Evolutionary conservation across 2,113 vertebrate genomes (phyloP), one percentile per base, ranked within the genome.

Genomic region (Osmerus eperlanus): DNA sequence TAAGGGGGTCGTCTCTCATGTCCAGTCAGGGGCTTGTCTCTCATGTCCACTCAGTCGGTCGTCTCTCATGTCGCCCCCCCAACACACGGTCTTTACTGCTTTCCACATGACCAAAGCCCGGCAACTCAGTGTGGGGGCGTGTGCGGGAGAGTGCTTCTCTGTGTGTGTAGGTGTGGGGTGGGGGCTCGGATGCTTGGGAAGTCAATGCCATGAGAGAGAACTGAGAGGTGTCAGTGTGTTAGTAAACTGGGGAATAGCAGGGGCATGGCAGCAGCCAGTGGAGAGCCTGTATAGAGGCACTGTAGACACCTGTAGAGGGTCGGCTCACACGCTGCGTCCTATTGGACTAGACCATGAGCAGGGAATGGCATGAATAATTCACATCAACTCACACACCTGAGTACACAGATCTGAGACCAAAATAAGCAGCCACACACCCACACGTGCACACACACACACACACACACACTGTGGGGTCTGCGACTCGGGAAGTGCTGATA

Each of bases 231-330:
- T 15, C 28, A 13, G 68, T 73, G 6, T 9, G 64, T 19, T 23
- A 13, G 68, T 72, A 76, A 80, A 70, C 67, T 62, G 56, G 36
- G 66, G 67, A 80, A 78, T 63, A 75, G 67, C 47, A 54, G 7
- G 23, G 23, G 28, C 70, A 51, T 21, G 65, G 28, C 15, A 18
- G 16, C 36, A 41, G 29, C 65, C 68, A 56, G 64, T 67, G 56
- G 63, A 13, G 11, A 70, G 52, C 55, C 53, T 54, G 51, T 29
- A 3, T 18, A 19, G 25, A 73, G 62, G 28, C 47, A 64, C 47
- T 54, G 51, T 7, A 16, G 55, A n/a, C 32, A 54, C 58, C 59
- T 32, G 69, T 58, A 23, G 56, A 32, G 51, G 21, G 58, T 29
- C 29, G 47, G 63, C 29, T 3, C 6, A 25, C 53, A n/a, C 55